Evolutionary conservation across 2,797 vertebrate species (phyloP).

Genomic region (Smutsia temminckii): DNA sequence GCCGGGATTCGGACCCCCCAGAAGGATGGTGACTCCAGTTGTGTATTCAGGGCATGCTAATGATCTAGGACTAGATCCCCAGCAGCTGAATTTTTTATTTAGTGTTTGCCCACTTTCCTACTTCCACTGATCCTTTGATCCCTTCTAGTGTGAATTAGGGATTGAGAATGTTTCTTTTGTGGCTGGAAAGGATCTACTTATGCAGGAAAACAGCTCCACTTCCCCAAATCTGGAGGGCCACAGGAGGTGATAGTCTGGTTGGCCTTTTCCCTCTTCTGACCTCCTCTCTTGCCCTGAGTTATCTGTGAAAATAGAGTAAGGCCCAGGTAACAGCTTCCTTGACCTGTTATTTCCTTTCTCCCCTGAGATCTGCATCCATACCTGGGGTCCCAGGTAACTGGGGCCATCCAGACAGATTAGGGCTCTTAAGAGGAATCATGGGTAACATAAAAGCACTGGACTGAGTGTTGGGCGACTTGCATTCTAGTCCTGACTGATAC

Average conservation of each 20-base stretch:
- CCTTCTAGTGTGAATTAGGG: not conserved
- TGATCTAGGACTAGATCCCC: not conserved
- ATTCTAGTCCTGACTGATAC: not conserved
- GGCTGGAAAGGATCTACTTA: not conserved
- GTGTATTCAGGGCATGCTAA: not conserved
- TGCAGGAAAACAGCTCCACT: not conserved
- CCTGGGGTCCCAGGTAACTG: not conserved
- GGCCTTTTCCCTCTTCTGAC: not conserved
- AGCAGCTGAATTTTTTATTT: not conserved
- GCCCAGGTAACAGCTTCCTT: not conserved
- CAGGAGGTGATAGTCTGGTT: not conserved
- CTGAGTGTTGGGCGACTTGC: not conserved
- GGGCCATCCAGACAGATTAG: not conserved
- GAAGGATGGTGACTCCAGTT: not conserved
- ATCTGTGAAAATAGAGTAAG: slow-evolving; percentile 2
- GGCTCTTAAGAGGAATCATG: not conserved
- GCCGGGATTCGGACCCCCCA: not conserved
- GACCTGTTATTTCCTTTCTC: not conserved
- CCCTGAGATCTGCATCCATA: not conserved
- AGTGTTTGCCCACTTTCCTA: not conserved
- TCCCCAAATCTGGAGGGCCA: not conserved
- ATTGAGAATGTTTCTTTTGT: not conserved
- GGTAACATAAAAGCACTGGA: not conserved
- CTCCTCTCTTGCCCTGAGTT: not conserved
- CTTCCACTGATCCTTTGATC: not conserved